A percentile compares a stretch with the other conserved stretches of the same genome.
These are phyloP conservation scores for Sebastes itinus DNA, from an alignment of 2,797 vertebrate species.

Conservation along the genomic window DNA sequence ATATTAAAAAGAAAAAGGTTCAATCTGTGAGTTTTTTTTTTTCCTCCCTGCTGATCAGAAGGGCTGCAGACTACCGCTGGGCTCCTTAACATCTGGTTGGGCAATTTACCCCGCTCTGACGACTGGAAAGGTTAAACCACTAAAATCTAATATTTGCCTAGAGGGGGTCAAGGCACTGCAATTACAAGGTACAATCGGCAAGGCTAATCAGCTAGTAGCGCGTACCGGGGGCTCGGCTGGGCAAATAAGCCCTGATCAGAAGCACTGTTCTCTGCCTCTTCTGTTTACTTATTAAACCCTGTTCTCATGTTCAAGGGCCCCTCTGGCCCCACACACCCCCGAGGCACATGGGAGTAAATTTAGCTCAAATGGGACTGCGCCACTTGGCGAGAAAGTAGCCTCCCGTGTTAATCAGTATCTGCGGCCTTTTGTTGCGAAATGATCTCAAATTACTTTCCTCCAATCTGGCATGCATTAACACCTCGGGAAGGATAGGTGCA, in stretches of 20 bases:
- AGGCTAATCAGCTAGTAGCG: slow-evolving; percentile 84
- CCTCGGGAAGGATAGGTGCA: slow-evolving; percentile 59
- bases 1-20: slow-evolving; percentile 73
- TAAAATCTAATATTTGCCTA: slow-evolving; percentile 87
- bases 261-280: slow-evolving; percentile 70
- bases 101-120: slow-evolving; percentile 80
- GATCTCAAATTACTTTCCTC: slow-evolving; percentile 78
- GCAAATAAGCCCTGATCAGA: slow-evolving; percentile 81
- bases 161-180: slow-evolving; percentile 84
- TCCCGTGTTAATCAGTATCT: slow-evolving; percentile 82
- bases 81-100: slow-evolving; percentile 81
- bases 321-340: slow-evolving; percentile 51
- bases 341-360: slow-evolving; percentile 73
- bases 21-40: slow-evolving; percentile 64
- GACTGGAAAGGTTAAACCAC: slow-evolving; percentile 87
- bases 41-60: slow-evolving; percentile 74
- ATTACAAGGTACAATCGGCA: slow-evolving; percentile 86
- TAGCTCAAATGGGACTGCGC: slow-evolving; percentile 71
- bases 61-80: slow-evolving; percentile 71
- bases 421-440: slow-evolving; percentile 77
- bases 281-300: slow-evolving; percentile 86
- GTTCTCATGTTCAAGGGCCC: slow-evolving; percentile 81
- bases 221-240: slow-evolving; percentile 67
- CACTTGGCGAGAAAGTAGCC: slow-evolving; percentile 67
- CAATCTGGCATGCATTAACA: slow-evolving; percentile 84